Base-by-base conservation (phyloP, 2,113 vertebrate genomes). In the Cyrtonyx montezumae region DNA sequence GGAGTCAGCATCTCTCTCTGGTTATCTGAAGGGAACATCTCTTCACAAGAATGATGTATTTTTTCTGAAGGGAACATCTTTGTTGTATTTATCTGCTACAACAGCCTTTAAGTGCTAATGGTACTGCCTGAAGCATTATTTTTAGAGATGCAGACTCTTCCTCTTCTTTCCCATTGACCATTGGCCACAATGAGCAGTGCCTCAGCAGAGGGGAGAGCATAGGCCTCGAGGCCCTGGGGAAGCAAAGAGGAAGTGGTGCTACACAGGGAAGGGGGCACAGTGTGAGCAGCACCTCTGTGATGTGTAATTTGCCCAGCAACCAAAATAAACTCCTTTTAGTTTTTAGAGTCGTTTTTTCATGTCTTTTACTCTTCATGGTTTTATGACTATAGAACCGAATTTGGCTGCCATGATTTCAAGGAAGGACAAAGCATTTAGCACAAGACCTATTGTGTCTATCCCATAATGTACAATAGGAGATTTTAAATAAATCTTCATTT, bases 131-230 rank as follows among this genome's bases (percentile, higher is more conserved):
- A 32, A 45, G 42, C 3, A 25, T 34, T 45, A 59, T 51, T 75
- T 84, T 62, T 46, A 30, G 9, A n/a, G 34, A 1, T 1, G 8
- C 43, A 65, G 22, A 13, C 55, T 58, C 32, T 58, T 58, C 25
- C 6, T 77, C 42, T 83, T 67, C 73, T 45, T 30, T 18, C 28
- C 5, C 4, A 34, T 70, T 0, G 0, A 22, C 23, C 11, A 25
- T 8, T 13, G n/a, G 9, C 36, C 40, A 36, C 26, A 49, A 30
- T 11, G 18, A 83, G 28, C 32, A 55, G 56, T n/a, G 30, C 28
- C 34, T 65, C 40, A 43, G 19, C 1, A 0, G 0, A 7, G 21
- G 28, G 9, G 6, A 36, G 4, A 37, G 11, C 0, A 0, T 22
- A 80, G 63, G 18, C 37, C 49, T 30, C 0, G 2, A 11, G 61